Evolutionary conservation across 2,113 vertebrate genomes (phyloP).

Genomic region (Perccottus glenii): DNA sequence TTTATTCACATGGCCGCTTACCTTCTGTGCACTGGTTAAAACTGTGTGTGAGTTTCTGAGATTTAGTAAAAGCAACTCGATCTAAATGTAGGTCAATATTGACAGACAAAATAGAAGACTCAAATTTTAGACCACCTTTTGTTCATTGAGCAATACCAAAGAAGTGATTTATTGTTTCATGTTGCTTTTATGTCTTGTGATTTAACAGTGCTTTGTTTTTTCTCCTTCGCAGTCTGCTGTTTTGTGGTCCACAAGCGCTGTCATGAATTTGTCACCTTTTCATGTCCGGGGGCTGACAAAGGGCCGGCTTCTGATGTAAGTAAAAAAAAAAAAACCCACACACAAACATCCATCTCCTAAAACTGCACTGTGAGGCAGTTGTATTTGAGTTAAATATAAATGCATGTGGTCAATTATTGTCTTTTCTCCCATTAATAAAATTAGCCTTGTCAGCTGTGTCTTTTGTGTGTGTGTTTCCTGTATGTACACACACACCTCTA

Average conservation of each 20-base stretch:
- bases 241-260: constrained; percentile 82
- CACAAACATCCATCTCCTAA: not conserved
- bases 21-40: not conserved
- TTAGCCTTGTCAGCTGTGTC: constrained; percentile 39
- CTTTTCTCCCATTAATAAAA: constrained; percentile 33
- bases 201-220: constrained; percentile 23
- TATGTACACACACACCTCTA: constrained; percentile 17
- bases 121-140: constrained; percentile 17
- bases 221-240: constrained; percentile 69
- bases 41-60: constrained; percentile 1
- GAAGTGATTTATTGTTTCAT: constrained; percentile 44
- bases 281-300: constrained; percentile 80
- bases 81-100: constrained; percentile 25
- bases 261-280: constrained; percentile 82
- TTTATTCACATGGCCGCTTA: not conserved
- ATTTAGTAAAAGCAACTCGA: not conserved
- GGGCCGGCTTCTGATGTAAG: constrained; percentile 80
- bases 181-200: constrained; percentile 8
- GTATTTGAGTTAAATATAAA: constrained; percentile 33
- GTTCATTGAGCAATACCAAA: constrained; percentile 27
- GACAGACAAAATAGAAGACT: constrained; percentile 14
- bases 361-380: not conserved
- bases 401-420: constrained; percentile 27
- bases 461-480: constrained; percentile 14
- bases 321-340: constrained; percentile 16